Conservation (phyloP, 1,140 invertebrate species). For the Drosophila willistoni region DNA sequence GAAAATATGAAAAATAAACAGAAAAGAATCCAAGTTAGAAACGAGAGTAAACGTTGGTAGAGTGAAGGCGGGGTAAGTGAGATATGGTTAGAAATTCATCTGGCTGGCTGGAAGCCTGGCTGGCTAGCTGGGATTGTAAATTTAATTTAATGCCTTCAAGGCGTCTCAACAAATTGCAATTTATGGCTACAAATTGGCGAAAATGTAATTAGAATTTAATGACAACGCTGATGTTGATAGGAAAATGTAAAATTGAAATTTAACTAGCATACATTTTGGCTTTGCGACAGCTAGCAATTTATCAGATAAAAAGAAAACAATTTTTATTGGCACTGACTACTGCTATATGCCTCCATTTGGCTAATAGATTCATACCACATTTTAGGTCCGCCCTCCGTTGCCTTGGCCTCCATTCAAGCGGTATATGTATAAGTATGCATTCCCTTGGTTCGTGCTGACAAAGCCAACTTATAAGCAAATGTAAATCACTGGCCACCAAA, state of each 20-base stretch:
- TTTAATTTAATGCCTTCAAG: conserved; percentile 64
- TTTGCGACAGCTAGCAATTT: conserved; percentile 16
- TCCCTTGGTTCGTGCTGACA: conserved; percentile 56
- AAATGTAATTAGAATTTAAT: conserved; percentile 75
- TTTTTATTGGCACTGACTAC: conserved; percentile 69
- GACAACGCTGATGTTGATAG: conserved; percentile 19
- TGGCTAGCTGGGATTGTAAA: conserved; percentile 35
- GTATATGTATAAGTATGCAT: background rate
- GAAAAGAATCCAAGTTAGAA: background rate
- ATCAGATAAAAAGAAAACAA: conserved; percentile 55
- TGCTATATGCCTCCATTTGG: conserved; percentile 48
- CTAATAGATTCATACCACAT: conserved; percentile 75
- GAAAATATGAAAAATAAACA: background rate
- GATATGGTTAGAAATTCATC: conserved; percentile 55
- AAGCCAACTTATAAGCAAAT: conserved; percentile 31
- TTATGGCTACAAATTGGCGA: conserved; percentile 73
- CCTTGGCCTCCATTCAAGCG: conserved; percentile 3
- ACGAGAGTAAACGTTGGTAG: no score
- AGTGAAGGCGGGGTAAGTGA: background rate
- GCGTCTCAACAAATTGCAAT: conserved; percentile 67
- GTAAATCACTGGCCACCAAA: conserved; percentile 53
- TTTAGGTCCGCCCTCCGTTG: conserved; percentile 29
- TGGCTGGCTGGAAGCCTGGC: conserved; percentile 42
- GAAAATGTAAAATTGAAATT: conserved; percentile 44
- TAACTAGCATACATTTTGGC: conserved; percentile 61